Evolutionary conservation across 2,888 invertebrate genomes (phyloP), one percentile per base, ranked within the genome.

Genomic region (Penaeus monodon): DNA sequence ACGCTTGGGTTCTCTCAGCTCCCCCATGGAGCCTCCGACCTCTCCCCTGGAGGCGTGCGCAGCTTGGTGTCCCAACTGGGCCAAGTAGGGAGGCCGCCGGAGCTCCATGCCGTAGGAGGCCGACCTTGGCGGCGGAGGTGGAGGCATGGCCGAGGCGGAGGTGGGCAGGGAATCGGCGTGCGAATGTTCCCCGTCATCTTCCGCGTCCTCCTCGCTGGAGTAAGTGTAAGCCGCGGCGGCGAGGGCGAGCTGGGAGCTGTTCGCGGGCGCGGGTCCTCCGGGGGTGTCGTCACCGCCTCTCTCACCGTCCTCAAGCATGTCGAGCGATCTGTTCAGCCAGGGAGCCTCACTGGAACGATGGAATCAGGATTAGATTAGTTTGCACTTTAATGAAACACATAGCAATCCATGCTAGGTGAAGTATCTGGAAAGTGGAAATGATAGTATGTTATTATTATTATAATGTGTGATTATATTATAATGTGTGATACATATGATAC

Each of bases 301-400:
- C 24, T 63, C 74, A 1, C 68, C 88, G 10, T 80, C 89, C 29
- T 84, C 88, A 27, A 85, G 77, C 73, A 86, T 64, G 84, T 88
- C 88, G 83, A 85, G 64, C 22, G 88, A 88, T n/a, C 84, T 84
- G 83, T 89, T 89, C 82, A 89, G 33, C 89, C 89, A 89, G 4
- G 86, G 85, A 27, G 81, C 84, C 64, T 86, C 84, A 33, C 88
- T 89, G 88, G 17, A 64, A 84, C 64, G 10, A 44, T 49, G 44
- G 57, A 79, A n/a, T 57, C 76, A 63, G 17, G 57, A 57, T 57
- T 57, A 57, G 57, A 57, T 12, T 20, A 20, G 57, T 57, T 57
- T 57, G 57, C 14, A 14, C 57, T 14, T 57, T 57, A 20, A 57
- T 3, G 57, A 57, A 57, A 57, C 14, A 57, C 3, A 4, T 3